phyloP scores from a whole-genome alignment of 2,113 vertebrate genomes.

The Steatornis caripensis region DNA sequence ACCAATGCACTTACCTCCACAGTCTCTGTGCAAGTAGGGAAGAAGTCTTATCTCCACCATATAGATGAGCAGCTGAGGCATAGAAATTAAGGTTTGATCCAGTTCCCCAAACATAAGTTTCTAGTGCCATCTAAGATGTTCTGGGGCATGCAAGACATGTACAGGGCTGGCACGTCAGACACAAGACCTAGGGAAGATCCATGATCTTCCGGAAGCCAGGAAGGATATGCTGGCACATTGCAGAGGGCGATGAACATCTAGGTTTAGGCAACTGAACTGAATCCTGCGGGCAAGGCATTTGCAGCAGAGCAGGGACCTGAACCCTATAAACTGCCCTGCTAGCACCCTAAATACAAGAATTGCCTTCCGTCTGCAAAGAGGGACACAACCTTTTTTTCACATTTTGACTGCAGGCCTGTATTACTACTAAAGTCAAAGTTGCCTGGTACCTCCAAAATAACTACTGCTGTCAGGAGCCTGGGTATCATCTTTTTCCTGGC shows the following conservation, averaged over 20 bases:
- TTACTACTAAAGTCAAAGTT: background rate
- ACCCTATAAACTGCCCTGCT: background rate
- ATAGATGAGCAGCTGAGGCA: background rate
- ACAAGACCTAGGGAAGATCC: background rate
- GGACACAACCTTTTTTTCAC: background rate
- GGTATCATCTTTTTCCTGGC: background rate
- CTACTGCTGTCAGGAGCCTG: background rate
- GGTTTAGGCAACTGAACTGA: background rate
- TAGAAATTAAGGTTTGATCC: background rate
- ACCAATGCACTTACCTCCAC: background rate
- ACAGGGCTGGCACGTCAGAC: background rate
- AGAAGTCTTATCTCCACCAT: constrained; percentile 13
- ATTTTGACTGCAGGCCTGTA: background rate
- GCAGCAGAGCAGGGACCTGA: background rate
- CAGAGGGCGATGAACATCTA: background rate
- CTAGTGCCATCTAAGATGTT: background rate
- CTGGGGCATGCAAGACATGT: background rate
- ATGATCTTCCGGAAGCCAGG: background rate
- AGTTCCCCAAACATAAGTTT: background rate
- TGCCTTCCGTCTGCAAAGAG: background rate
- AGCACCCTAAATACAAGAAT: background rate
- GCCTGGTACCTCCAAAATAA: background rate
- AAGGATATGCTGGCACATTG: background rate
- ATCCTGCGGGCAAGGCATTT: background rate
- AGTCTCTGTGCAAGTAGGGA: background rate